Evolutionary conservation across 92 coral and sea anemone species (phyloP).

Genomic region (Virgularia gustaviana): DNA sequence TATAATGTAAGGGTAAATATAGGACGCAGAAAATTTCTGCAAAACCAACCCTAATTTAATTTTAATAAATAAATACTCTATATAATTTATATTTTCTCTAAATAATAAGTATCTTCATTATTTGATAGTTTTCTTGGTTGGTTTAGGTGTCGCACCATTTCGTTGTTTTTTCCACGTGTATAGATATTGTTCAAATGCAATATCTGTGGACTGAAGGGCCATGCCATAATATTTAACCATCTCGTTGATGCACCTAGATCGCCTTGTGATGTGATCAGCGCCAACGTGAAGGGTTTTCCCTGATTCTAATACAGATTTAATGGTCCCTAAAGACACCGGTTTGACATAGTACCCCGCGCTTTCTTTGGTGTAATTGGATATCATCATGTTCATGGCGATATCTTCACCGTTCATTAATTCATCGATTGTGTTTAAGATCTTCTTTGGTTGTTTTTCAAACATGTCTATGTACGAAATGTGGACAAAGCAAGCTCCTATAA

Average conservation of each 20-base stretch:
- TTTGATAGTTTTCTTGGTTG: too few relatives aligned
- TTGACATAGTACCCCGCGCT: not conserved
- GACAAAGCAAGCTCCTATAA: not conserved
- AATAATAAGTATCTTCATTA: too few relatives aligned
- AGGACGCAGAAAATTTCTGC: too few relatives aligned
- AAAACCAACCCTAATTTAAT: too few relatives aligned
- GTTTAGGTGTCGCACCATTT: not conserved
- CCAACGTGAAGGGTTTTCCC: conserved; percentile 64
- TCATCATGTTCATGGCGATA: conserved; percentile 4
- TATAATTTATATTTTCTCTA: too few relatives aligned
- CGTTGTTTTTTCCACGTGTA: not conserved
- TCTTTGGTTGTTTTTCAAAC: not conserved
- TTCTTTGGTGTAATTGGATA: not conserved
- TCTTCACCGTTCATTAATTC: not conserved
- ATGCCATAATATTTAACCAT: conserved; percentile 63
- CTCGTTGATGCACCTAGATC: conserved; percentile 85
- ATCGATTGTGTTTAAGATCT: not conserved
- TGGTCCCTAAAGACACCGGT: not conserved
- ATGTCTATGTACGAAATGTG: not conserved
- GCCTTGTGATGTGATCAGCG: conserved; percentile 75
- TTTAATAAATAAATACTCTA: too few relatives aligned
- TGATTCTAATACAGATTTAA: not conserved
- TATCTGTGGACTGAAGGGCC: not conserved
- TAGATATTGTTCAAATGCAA: not conserved
- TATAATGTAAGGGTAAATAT: too few relatives aligned